These are phyloP conservation scores for Triplophysa dalaica DNA, from an alignment of 2,113 vertebrate genomes.

Conservation along the genomic window DNA sequence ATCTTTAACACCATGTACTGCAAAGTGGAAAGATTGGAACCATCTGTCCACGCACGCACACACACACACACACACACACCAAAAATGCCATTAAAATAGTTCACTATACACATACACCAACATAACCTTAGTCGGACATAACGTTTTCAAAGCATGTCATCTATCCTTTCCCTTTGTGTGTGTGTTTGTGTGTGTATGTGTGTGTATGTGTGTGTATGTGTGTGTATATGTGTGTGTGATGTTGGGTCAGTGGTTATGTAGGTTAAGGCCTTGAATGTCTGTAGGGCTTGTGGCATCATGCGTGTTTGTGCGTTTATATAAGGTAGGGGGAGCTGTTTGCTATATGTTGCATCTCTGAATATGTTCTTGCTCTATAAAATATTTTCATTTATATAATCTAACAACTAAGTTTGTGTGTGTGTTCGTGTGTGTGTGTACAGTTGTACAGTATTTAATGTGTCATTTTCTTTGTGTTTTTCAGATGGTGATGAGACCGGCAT, in stretches of 20 bases:
- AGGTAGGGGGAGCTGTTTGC: constrained; percentile 19
- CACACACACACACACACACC: constrained; percentile 20
- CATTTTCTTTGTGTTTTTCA: constrained; percentile 59
- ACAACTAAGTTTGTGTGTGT: not conserved
- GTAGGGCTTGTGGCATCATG: constrained; percentile 43
- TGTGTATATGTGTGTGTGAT: too few relatives aligned
- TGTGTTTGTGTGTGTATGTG: not conserved
- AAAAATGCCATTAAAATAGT: not conserved
- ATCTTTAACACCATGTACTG: constrained; percentile 65
- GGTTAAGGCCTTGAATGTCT: constrained; percentile 60
- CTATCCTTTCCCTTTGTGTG: not conserved
- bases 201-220: too few relatives aligned
- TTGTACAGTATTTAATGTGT: not conserved
- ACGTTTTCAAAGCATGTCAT: not conserved
- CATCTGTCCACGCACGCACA: constrained; percentile 65
- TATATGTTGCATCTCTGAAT: not conserved
- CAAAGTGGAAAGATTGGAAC: constrained; percentile 68
- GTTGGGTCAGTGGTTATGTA: constrained; percentile 65
- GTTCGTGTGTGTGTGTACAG: not conserved
- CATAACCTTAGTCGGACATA: not conserved
- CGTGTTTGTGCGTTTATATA: not conserved
- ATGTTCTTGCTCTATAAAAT: constrained; percentile 2
- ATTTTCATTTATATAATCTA: not conserved
- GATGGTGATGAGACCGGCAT: constrained; percentile 78
- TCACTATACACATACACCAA: not conserved